Percentiles rank a stretch among this genome's conserved stretches.
phyloP scores from a whole-genome alignment of 2,797 vertebrate species.

The Gobionotothen gibberifrons region DNA sequence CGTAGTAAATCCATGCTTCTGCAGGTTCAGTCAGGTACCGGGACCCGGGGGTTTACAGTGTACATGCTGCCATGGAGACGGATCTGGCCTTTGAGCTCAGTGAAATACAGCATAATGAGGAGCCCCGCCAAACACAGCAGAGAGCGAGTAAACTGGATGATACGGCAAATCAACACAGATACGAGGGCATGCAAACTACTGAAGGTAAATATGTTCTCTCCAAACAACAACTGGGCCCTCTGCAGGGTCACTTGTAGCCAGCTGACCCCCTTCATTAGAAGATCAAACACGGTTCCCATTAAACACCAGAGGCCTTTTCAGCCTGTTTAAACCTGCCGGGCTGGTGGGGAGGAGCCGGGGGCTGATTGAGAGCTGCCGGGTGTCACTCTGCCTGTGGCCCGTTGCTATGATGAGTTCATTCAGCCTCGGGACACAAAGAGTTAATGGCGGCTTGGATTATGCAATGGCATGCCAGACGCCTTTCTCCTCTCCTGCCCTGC shows the following conservation, averaged over 20 bases:
- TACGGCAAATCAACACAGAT: conserved; percentile 7
- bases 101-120: conserved; percentile 9
- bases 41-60: conserved; percentile 24
- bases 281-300: conserved; percentile 62
- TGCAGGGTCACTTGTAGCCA: conserved; percentile 36
- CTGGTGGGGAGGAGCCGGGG: conserved; percentile 40
- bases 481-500: conserved; percentile 55
- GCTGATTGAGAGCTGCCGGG: conserved; percentile 63
- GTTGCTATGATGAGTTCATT: conserved; percentile 79
- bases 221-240: conserved; percentile 30
- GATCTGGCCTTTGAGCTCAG: conserved; percentile 25
- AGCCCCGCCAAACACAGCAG: neutral
- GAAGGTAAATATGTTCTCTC: conserved; percentile 30
- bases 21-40: conserved; percentile 24
- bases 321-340: conserved; percentile 52
- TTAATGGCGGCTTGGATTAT: conserved; percentile 81
- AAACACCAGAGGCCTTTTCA: conserved; percentile 57
- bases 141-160: neutral
- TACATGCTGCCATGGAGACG: conserved; percentile 44
- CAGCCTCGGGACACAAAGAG: conserved; percentile 71
- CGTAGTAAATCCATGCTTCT: conserved; percentile 13
- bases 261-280: conserved; percentile 52
- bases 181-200: neutral
- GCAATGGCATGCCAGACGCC: conserved; percentile 76
- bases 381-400: conserved; percentile 73